These are phyloP conservation scores for Elachura formosa DNA, from an alignment of 2,113 vertebrate species.

Conservation along the genomic window DNA sequence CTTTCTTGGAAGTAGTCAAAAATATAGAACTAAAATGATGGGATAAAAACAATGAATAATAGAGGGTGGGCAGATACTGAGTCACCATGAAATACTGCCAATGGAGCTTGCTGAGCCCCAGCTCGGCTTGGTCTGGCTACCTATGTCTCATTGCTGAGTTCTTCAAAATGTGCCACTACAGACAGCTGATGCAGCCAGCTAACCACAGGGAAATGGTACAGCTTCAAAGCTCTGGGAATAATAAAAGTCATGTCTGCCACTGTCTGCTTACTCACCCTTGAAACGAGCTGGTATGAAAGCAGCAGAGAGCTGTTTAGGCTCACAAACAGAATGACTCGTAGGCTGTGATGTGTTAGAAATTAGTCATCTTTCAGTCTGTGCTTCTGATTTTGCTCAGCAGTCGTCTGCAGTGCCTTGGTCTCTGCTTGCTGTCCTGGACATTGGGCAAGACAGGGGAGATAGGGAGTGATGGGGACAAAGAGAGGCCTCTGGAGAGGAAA, in stretches of 20 bases:
- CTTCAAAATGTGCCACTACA: neutral
- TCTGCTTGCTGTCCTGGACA: neutral
- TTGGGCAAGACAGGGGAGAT: neutral
- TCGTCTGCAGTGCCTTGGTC: neutral
- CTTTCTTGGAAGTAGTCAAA: neutral
- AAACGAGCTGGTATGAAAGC: neutral
- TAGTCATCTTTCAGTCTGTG: neutral
- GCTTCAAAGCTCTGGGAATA: slow-evolving; percentile 3
- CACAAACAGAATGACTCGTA: neutral
- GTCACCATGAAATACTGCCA: neutral
- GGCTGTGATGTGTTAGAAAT: neutral
- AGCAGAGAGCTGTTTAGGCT: neutral
- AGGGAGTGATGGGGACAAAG: neutral
- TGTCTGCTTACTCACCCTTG: slow-evolving; percentile 38
- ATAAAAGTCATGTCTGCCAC: slow-evolving; percentile 1
- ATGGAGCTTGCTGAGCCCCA: neutral
- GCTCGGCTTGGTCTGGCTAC: neutral
- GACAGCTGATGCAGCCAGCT: neutral
- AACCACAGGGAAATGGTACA: neutral
- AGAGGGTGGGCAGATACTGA: neutral
- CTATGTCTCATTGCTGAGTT: neutral
- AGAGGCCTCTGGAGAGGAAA: neutral
- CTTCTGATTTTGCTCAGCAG: neutral
- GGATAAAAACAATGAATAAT: neutral
- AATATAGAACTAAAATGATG: neutral